Evolutionary conservation across 2,888 invertebrate genomes (phyloP).

Genomic region (Nomada ruficornis): DNA sequence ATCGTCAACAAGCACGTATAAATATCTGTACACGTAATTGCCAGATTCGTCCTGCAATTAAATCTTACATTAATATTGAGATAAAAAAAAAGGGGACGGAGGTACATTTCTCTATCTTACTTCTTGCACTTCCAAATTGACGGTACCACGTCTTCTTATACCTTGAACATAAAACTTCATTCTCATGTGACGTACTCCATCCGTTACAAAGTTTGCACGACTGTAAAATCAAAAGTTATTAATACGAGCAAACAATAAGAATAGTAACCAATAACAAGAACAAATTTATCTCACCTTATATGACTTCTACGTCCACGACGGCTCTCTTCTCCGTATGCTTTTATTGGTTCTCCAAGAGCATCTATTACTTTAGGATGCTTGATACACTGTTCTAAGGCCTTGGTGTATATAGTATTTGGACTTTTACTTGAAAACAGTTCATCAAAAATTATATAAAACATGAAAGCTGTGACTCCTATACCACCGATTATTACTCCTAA

Average conservation of each 20-base stretch:
- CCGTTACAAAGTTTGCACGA: constrained; percentile 90
- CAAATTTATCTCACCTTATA: constrained; percentile 86
- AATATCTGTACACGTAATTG: constrained; percentile 92
- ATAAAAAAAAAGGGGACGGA: background rate
- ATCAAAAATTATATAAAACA: constrained; percentile 93
- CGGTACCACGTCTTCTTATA: constrained; percentile 91
- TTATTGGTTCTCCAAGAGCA: constrained; percentile 95
- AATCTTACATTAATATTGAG: constrained; percentile 26
- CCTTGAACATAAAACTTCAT: constrained; percentile 97
- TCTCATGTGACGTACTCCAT: constrained; percentile 92
- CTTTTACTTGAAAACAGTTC: constrained; percentile 96
- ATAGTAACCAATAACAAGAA: background rate
- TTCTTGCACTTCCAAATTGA: constrained; percentile 93
- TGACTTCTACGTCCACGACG: constrained; percentile 93
- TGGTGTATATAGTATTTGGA: constrained; percentile 93
- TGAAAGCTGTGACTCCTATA: constrained; percentile 91
- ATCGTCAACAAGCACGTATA: constrained; percentile 93
- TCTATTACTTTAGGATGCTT: constrained; percentile 91
- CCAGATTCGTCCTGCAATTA: constrained; percentile 90
- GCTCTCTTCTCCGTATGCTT: constrained; percentile 94
- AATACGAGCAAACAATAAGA: background rate
- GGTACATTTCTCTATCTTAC: constrained; percentile 84
- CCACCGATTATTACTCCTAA: constrained; percentile 92
- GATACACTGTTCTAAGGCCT: constrained; percentile 91
- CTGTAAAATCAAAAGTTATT: constrained; percentile 80